Evolutionary conservation across 2,797 vertebrate genomes (phyloP).

Genomic region (Pseudocheirus occidentalis): DNA sequence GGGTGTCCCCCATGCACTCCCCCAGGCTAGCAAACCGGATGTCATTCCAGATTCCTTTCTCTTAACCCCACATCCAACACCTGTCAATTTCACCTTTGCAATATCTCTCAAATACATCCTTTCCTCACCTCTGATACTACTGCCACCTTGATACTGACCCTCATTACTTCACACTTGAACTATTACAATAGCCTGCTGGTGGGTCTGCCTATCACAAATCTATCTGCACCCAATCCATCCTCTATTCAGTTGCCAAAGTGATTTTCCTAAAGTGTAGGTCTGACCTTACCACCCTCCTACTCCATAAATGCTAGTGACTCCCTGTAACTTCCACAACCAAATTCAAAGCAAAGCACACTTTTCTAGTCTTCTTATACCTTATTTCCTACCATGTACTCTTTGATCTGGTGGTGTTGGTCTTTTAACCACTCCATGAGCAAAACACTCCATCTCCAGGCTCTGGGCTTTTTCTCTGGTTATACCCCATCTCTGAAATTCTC

Average conservation of each 20-base stretch:
- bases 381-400: neutral
- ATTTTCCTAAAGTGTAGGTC: neutral
- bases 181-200: neutral
- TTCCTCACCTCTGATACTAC: neutral
- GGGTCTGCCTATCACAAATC: neutral
- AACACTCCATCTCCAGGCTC: neutral
- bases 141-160: no score
- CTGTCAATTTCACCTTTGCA: neutral
- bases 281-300: neutral
- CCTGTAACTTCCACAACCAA: neutral
- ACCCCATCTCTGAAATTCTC: neutral
- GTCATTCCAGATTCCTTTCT: neutral
- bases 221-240: neutral
- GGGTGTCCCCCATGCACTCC: neutral
- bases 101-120: neutral
- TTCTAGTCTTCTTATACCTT: neutral
- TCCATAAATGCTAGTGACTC: neutral
- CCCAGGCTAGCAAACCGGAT: neutral
- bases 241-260: neutral
- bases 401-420: neutral
- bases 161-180: neutral
- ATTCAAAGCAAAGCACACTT: neutral
- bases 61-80: neutral
- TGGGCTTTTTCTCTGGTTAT: neutral
- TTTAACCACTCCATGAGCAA: neutral